Conservation (phyloP, 2,888 invertebrate genomes). For the Eupithecia insigniata region DNA sequence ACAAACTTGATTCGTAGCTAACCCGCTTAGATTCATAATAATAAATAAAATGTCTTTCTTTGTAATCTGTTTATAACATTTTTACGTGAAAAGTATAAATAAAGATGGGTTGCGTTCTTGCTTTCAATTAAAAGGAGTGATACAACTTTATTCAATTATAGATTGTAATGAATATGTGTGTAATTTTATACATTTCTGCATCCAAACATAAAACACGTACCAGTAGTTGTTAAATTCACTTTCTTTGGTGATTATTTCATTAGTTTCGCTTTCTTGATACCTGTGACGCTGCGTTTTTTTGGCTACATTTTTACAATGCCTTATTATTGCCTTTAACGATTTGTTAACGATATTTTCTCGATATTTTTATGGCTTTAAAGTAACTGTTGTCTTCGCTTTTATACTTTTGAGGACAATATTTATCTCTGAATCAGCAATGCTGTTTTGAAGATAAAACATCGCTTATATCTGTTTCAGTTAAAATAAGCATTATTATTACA, state of each 20-base stretch:
- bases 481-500: no score
- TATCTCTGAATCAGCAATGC: neutral
- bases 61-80: no score
- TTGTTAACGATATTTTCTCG: neutral
- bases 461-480: no score
- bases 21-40: no score
- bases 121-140: neutral
- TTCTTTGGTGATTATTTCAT: conserved; percentile 62
- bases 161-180: conserved; percentile 1
- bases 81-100: neutral
- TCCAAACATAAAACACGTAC: conserved; percentile 23
- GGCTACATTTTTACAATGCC: neutral
- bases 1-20: no score
- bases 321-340: neutral
- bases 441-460: no score
- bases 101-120: neutral
- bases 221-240: conserved; percentile 2
- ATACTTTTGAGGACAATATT: neutral
- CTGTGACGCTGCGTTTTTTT: conserved; percentile 53
- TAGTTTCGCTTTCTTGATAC: conserved; percentile 75
- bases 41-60: no score
- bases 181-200: conserved; percentile 29
- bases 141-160: neutral
- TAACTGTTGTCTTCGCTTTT: neutral
- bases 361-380: neutral